Evolutionary conservation across 2,113 vertebrate genomes (phyloP), one percentile per base, ranked within the genome.

Genomic region (Pelecanoides urinatrix): DNA sequence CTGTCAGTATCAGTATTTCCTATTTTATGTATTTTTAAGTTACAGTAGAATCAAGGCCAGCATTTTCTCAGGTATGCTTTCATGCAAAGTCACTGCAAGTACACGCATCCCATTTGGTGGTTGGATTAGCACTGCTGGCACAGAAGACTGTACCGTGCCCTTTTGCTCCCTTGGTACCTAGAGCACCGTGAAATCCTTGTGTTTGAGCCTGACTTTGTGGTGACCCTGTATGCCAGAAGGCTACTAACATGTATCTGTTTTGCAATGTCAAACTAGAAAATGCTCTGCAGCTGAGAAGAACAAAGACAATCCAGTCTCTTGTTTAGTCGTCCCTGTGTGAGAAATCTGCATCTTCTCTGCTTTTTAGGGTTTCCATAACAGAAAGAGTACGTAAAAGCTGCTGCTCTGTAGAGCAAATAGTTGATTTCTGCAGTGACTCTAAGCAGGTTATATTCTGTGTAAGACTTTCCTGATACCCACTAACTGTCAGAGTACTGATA

Each of bases 1-100:
- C 25, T 90, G 30, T 75, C 81, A 65, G 50, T 70, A 59, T 73
- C 50, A 34, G 8, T 81, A 66, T 92, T 93, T 94, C 77, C 66
- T 65, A 5, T 61, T 89, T 78, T 80, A 38, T 66, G 0, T 66
- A 22, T 62, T 66, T 68, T 42, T 63, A 75, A 79, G 9, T 42
- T 73, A 47, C 32, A 50, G 44, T 47, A 68, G 61, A 92, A 20
- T 59, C 44, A 83, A 88, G 59, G 42, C 16, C 59, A 80, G 50
- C 21, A 5, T 80, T 94, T 95, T 47, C 68, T 90, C 30, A 36
- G 44, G 25, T 72, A 16, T 27, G 6, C 19, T 86, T 90, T 73
- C 26, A 34, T 42, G 40, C 44, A 47, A 65, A 65, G 55, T 73
- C 44, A 52, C n/a, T 83, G 66, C 67, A 83, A 66, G 50, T 45